These are phyloP conservation scores for Cotesia chilonis DNA, from an alignment of 1,140 invertebrate species.

Conservation along the genomic window DNA sequence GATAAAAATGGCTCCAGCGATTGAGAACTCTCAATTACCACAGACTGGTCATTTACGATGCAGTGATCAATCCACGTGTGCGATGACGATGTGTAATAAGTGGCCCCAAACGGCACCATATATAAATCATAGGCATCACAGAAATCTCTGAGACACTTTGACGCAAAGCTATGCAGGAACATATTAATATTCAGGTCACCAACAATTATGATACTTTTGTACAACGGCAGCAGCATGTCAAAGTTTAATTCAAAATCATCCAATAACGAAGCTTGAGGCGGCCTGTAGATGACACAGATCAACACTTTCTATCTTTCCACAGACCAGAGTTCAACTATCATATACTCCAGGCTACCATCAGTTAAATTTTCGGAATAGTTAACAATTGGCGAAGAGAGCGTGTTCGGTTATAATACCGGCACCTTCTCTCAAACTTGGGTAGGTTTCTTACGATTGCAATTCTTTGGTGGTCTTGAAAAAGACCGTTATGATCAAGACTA, in stretches of 20 bases:
- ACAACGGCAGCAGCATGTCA: not conserved
- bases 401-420: too few species aligned
- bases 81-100: constrained; percentile 20
- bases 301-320: not conserved
- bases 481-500: too few species aligned
- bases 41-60: not conserved
- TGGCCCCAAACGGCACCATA: constrained; percentile 14
- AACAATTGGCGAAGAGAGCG: not conserved
- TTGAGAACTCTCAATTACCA: not conserved
- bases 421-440: too few species aligned
- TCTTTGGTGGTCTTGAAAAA: too few species aligned
- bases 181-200: constrained; percentile 17
- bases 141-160: not conserved
- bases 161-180: not conserved
- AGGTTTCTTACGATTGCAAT: too few species aligned
- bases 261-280: too few species aligned
- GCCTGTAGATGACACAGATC: too few species aligned
- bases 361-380: not conserved
- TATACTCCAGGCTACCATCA: not conserved
- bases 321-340: not conserved
- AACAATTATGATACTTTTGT: constrained; percentile 1
- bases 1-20: constrained; percentile 22
- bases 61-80: constrained; percentile 26
- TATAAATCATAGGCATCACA: not conserved
- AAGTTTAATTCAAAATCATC: too few species aligned